Conservation (phyloP, 2,113 vertebrate species). For the Limnothrissa miodon region DNA sequence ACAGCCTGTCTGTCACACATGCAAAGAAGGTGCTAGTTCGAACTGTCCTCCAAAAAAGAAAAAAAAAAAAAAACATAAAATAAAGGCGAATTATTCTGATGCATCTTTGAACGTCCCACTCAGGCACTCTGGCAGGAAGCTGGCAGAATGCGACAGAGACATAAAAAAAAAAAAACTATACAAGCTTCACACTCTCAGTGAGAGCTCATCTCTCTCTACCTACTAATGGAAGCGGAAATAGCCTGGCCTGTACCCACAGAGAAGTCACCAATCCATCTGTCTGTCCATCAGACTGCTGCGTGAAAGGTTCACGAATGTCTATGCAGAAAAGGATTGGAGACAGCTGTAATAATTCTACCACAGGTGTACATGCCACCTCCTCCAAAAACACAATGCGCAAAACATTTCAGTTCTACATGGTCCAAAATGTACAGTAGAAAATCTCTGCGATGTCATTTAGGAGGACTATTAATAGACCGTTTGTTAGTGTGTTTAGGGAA, state of each 20-base stretch:
- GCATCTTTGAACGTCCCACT: neutral
- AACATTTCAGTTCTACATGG: neutral
- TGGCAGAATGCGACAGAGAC: neutral
- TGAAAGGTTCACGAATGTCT: neutral
- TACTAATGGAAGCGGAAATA: neutral
- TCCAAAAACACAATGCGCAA: neutral
- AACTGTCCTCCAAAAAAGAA: neutral
- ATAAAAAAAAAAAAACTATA: neutral
- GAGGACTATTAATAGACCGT: neutral
- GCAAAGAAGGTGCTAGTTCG: neutral
- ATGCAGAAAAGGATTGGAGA: neutral
- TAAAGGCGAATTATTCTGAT: neutral
- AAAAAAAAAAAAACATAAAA: neutral
- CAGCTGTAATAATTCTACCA: neutral
- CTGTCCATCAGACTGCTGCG: neutral
- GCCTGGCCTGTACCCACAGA: neutral
- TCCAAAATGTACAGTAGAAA: neutral
- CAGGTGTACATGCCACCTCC: neutral
- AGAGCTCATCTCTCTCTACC: neutral
- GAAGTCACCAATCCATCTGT: neutral
- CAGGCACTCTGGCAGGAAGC: neutral
- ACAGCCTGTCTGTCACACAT: neutral
- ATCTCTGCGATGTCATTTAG: neutral
- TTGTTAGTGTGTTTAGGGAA: neutral
- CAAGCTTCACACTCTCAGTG: neutral